Conservation (phyloP, 2,797 vertebrate species). For the Pipistrellus pipistrellus region DNA sequence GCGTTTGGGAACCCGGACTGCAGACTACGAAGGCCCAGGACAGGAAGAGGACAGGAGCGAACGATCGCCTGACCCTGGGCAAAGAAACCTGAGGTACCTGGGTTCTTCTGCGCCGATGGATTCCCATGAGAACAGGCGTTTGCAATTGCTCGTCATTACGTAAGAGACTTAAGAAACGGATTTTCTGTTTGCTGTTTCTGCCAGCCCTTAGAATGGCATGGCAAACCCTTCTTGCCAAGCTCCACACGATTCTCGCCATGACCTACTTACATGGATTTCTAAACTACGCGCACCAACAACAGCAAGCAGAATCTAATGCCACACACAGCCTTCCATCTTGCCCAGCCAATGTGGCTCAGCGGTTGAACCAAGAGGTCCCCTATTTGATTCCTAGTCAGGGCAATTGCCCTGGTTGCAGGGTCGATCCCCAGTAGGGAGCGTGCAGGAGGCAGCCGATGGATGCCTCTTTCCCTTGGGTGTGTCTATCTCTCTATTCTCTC, state of each 20-base stretch:
- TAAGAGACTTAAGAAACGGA: background rate
- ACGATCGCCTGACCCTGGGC: background rate
- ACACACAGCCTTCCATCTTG: background rate
- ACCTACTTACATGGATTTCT: background rate
- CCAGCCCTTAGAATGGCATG: background rate
- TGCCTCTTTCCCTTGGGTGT: too few species aligned
- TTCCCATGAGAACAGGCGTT: background rate
- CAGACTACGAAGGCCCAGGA: background rate
- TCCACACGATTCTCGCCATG: accelerated
- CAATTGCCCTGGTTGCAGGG: too few species aligned
- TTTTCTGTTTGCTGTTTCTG: background rate
- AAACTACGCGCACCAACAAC: background rate
- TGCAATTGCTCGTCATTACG: background rate
- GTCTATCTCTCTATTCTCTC: too few species aligned
- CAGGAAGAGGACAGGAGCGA: background rate
- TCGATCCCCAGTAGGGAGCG: too few species aligned
- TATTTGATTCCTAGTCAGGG: too few species aligned
- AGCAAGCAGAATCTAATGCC: background rate
- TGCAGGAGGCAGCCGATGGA: too few species aligned
- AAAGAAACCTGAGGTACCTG: background rate
- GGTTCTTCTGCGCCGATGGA: background rate
- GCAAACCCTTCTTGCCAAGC: background rate
- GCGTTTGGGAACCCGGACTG: background rate
- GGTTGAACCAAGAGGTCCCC: too few species aligned
- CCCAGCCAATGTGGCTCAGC: too few species aligned